Evolutionary conservation across 2,888 invertebrate genomes (phyloP), one percentile per base, ranked within the genome.

Genomic region (Meiosimyza platycephala): DNA sequence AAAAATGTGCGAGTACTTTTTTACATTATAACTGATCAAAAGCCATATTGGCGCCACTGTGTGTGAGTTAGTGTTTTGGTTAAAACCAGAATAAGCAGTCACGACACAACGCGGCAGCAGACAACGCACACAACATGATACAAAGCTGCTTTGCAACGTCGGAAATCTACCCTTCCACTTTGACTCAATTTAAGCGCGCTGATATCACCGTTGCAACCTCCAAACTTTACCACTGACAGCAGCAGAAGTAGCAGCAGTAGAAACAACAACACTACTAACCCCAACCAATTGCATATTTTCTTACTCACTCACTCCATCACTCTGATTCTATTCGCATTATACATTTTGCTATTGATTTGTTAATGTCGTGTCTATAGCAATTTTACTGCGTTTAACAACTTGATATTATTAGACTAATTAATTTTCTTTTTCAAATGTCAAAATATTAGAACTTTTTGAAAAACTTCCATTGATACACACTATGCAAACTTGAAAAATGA

Each of bases 131-230:
- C n/a, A n/a, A n/a, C n/a, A n/a, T n/a, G n/a, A n/a, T 40, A 60
- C 60, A 28, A 60, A 28, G 22, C 28, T 15, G 22, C 40, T 15
- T 60, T 60, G 33, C 33, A 60, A 40, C 67, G 47, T 51, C 72
- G 65, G 54, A 66, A 72, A 68, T 52, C 68, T 68, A 72, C 67
- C 66, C 72, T 68, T 68, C 55, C 63, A 62, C 65, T 62, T 62
- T 54, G 18, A 60, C 59, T 15, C 68, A 18, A 22, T 65, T 47
- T 12, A 65, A 55, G 28, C 47, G 59, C 40, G 9, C 33, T 28
- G 52, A 48, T 65, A 60, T 33, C 33, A 6, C 48, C 54, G n/a
- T 9, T 22, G 48, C 69, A 50, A 50, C 51, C 55, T 55, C 62
- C 54, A 33, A 18, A 64, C 50, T n/a, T 51, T 15, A 18, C n/a